Conservation (phyloP, 1,140 invertebrate genomes). For the Formica selysi region DNA sequence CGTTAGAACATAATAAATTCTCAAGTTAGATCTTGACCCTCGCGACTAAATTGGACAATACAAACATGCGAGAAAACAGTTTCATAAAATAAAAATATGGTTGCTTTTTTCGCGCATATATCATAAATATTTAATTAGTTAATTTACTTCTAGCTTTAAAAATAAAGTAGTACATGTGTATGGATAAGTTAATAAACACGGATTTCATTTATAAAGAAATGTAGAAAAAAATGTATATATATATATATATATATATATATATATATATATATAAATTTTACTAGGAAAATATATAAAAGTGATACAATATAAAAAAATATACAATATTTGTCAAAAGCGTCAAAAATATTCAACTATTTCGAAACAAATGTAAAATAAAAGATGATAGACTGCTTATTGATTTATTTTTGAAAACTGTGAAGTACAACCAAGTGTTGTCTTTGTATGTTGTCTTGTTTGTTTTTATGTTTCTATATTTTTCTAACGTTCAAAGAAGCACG, state of each 20-base stretch:
- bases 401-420: not conserved
- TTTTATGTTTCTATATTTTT: not conserved
- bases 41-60: slow-evolving; percentile 46
- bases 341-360: not conserved
- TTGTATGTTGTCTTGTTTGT: not conserved
- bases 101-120: not conserved
- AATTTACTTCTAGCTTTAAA: not conserved
- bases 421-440: not conserved
- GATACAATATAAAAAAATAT: not conserved
- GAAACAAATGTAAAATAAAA: not conserved
- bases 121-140: slow-evolving; percentile 31
- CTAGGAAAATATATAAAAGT: not conserved
- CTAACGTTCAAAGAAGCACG: not conserved
- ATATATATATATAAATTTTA: not conserved
- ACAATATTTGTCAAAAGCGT: not conserved
- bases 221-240: not conserved
- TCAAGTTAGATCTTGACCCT: slow-evolving; percentile 53
- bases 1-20: slow-evolving; percentile 59
- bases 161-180: not conserved
- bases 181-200: not conserved
- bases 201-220: not conserved
- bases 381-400: not conserved
- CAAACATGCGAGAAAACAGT: not conserved
- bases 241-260: not conserved
- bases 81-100: slow-evolving; percentile 29